Evolutionary conservation across 1,140 invertebrate genomes (phyloP).

Genomic region (Orchestia grillus): DNA sequence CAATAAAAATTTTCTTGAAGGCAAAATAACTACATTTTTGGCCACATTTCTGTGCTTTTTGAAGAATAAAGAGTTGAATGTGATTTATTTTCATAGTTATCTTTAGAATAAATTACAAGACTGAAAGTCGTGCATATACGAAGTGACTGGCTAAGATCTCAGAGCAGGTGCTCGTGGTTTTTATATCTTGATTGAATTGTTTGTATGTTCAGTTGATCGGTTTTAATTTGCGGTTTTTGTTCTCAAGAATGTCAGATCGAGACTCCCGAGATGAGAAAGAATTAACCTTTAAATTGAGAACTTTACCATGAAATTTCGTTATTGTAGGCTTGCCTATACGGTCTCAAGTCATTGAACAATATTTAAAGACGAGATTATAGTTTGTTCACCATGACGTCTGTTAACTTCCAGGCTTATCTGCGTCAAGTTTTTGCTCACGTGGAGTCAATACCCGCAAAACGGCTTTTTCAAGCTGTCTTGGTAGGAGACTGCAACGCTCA

Average conservation of each 20-base stretch:
- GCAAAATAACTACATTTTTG: neutral
- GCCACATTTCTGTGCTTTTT: neutral
- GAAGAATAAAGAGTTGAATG: neutral
- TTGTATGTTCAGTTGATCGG: neutral
- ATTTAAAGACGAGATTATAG: neutral
- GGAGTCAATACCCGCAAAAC: constrained; percentile 20
- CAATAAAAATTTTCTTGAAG: neutral
- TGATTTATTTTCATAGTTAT: neutral
- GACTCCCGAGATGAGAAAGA: neutral
- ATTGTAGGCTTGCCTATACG: neutral
- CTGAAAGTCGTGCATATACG: neutral
- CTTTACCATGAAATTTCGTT: neutral
- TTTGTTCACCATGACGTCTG: neutral
- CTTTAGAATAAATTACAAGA: neutral
- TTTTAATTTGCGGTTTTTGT: neutral
- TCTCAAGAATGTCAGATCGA: neutral
- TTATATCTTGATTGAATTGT: neutral
- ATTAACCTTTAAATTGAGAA: neutral
- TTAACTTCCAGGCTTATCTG: neutral
- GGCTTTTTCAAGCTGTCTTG: neutral
- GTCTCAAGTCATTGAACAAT: neutral
- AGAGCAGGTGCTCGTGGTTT: neutral
- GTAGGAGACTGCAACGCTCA: neutral
- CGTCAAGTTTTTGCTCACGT: neutral
- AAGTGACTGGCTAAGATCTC: neutral